Conservation (phyloP, 2,113 vertebrate species). For the Lota lota region DNA sequence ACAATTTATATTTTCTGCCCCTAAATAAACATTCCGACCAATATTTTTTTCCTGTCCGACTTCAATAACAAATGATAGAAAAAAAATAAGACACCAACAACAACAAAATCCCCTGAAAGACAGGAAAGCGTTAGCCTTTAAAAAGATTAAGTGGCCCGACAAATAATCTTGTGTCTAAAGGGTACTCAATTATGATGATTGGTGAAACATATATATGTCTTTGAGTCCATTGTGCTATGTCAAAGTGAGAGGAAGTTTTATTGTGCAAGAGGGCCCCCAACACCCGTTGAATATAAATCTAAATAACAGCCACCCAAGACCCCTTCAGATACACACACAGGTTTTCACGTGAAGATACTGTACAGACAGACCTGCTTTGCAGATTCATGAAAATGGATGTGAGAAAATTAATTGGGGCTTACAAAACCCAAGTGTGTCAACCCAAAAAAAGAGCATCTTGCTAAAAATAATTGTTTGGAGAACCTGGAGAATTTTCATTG, state of each 20-base stretch:
- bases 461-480: too few species aligned
- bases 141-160: slow-evolving; percentile 10
- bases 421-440: too few species aligned
- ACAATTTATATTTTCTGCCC: too few species aligned
- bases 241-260: slow-evolving; percentile 56
- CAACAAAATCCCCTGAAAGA: slow-evolving; percentile 2
- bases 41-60: too few species aligned
- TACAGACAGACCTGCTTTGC: slow-evolving; percentile 18
- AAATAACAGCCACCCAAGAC: slow-evolving; percentile 37
- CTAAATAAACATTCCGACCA: too few species aligned
- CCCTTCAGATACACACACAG: slow-evolving; percentile 22
- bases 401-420: too few species aligned
- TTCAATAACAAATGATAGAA: too few species aligned
- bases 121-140: slow-evolving; percentile 27
- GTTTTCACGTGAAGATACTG: slow-evolving; percentile 31
- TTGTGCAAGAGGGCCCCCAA: slow-evolving; percentile 37
- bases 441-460: too few species aligned
- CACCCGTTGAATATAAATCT: slow-evolving; percentile 45
- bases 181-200: slow-evolving; percentile 30
- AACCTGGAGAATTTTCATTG: too few species aligned
- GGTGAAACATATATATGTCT: slow-evolving; percentile 51
- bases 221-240: slow-evolving; percentile 31
- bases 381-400: not conserved
- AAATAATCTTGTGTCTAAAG: too few species aligned
- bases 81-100: too few species aligned